Percentiles rank a stretch among this genome's conserved stretches.
Evolutionary conservation across 2,888 invertebrate genomes (phyloP).

Genomic region (Adela reaumurella): DNA sequence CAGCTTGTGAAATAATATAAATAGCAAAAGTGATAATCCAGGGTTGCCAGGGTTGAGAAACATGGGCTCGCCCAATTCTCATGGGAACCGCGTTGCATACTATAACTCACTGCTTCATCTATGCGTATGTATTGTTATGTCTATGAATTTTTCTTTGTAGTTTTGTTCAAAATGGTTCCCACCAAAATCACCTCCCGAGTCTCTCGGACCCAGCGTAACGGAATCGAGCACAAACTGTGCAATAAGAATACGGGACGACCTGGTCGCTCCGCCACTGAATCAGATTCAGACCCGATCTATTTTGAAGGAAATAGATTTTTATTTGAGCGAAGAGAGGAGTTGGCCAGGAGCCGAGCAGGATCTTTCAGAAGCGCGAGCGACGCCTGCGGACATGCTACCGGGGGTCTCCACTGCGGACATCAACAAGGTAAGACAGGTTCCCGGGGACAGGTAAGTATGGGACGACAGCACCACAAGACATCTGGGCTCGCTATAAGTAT

Average conservation of each 20-base stretch:
- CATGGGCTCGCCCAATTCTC: no score
- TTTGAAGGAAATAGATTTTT: slow-evolving; percentile 53
- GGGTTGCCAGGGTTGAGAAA: no score
- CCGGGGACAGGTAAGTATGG: neutral
- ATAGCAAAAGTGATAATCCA: no score
- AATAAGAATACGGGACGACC: slow-evolving; percentile 47
- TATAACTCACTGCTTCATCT: neutral
- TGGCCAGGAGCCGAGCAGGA: slow-evolving; percentile 32
- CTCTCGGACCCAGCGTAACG: slow-evolving; percentile 45
- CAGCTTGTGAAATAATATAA: no score
- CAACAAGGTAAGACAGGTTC: neutral
- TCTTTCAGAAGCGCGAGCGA: neutral
- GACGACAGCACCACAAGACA: neutral
- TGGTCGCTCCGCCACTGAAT: slow-evolving; percentile 56
- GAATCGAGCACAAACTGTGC: slow-evolving; percentile 28
- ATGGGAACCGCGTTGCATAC: no score
- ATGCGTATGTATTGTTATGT: slow-evolving; percentile 34
- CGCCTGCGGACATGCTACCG: neutral
- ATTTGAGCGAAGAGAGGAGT: slow-evolving; percentile 46
- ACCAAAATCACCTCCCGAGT: slow-evolving; percentile 52
- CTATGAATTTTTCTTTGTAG: slow-evolving; percentile 56
- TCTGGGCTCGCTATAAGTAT: no score
- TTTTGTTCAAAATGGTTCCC: slow-evolving; percentile 57
- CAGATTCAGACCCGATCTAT: slow-evolving; percentile 38
- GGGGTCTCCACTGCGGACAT: neutral